Evolutionary conservation across 2,797 vertebrate genomes (phyloP), one percentile per base, ranked within the genome.

Genomic region (Sparus aurata): DNA sequence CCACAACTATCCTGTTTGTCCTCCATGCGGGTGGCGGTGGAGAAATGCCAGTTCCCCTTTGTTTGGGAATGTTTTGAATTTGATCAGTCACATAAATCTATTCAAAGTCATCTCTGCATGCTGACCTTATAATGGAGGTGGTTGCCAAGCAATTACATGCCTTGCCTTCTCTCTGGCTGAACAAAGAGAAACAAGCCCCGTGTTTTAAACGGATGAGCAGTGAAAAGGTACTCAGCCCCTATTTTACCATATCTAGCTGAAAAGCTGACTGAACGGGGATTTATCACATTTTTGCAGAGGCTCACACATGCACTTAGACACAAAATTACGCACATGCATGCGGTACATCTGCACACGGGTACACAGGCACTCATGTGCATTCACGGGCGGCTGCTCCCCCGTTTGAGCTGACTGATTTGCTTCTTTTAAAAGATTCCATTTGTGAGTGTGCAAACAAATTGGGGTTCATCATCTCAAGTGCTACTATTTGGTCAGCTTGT

Each of bases 131-230:
- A 94, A 94, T 91, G 91, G 90, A 93, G 85, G 89, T 91, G 89
- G 91, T 93, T 93, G 92, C 92, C 92, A 94, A 89, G 93, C 92
- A 94, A 93, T 95, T 94, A 93, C 91, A 93, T 91, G 89, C 79
- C 69, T 90, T 90, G 87, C 87, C 77, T 90, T 91, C 89, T 87
- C 86, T 86, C 65, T 49, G 85, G 72, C 81, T 91, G 91, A 93
- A 93, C 91, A 93, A 92, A 92, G 86, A 87, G 91, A 91, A 91
- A 92, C 86, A 89, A 88, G 87, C 80, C 77, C 91, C 69, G 62
- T 91, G 89, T 91, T 94, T 94, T 93, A 88, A 93, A 92, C 30
- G 85, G 91, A 91, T 92, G 89, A 93, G 90, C 75, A 73, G 87
- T 83, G 87, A 91, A 93, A 93, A 93, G 93, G 91, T 93, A 90